Evolutionary conservation across 2,113 vertebrate species (phyloP).

Genomic region (Heptranchias perlo): DNA sequence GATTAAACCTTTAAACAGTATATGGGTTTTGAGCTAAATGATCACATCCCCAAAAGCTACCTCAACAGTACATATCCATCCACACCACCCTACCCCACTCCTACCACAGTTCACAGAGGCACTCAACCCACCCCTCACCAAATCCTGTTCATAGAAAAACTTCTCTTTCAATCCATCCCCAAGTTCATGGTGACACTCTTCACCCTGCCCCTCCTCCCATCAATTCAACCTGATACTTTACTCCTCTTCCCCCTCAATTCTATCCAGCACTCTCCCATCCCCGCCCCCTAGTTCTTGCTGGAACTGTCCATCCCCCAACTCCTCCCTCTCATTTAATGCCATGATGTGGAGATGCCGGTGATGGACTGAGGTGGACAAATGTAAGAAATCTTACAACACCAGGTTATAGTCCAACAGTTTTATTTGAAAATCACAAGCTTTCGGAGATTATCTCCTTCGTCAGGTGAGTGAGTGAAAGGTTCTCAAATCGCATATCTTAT

Average conservation of each 20-base stretch:
- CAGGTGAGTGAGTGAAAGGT: too few species aligned
- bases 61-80: neutral
- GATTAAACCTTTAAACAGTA: neutral
- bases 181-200: neutral
- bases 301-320: neutral
- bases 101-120: neutral
- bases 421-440: too few species aligned
- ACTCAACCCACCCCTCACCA: neutral
- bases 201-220: too few species aligned
- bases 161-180: neutral
- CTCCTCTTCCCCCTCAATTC: neutral
- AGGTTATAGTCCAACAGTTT: too few species aligned
- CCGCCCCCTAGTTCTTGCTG: neutral
- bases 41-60: neutral
- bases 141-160: neutral
- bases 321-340: neutral
- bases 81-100: too few species aligned
- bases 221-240: neutral
- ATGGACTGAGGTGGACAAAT: too few species aligned
- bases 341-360: too few species aligned
- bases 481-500: too few species aligned
- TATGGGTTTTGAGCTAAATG: neutral
- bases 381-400: too few species aligned
- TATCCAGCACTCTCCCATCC: neutral
- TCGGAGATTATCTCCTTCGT: too few species aligned